Conservation (phyloP, 2,797 vertebrate genomes). For the Melanotaenia parkinsoni region DNA sequence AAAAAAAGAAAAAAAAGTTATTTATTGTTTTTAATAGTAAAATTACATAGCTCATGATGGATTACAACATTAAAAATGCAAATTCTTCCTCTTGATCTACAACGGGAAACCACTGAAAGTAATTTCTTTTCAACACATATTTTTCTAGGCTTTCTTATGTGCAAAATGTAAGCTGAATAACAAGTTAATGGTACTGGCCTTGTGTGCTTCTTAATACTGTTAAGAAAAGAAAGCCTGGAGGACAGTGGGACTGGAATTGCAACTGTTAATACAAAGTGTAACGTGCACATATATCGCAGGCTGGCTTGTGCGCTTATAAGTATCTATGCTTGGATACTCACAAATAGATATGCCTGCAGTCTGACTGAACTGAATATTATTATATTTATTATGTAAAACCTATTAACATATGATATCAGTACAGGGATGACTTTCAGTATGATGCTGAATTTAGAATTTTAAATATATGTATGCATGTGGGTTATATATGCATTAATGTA, state of each 20-base stretch:
- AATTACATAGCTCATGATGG: conserved; percentile 44
- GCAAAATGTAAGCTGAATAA: conserved; percentile 64
- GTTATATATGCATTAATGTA: neutral
- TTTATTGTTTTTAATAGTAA: conserved; percentile 43
- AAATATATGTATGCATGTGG: neutral
- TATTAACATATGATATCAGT: conserved; percentile 1
- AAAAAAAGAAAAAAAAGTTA: conserved; percentile 13
- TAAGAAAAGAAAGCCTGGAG: conserved; percentile 68
- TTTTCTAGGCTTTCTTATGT: conserved; percentile 42
- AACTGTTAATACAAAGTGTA: conserved; percentile 71
- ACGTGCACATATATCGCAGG: conserved; percentile 47
- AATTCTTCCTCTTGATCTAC: conserved; percentile 29
- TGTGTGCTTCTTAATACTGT: conserved; percentile 70
- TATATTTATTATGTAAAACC: conserved; percentile 31
- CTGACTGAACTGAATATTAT: conserved; percentile 21
- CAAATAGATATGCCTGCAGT: conserved; percentile 46
- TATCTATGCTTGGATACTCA: conserved; percentile 38
- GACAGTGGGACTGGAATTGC: conserved; percentile 51
- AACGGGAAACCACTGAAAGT: conserved; percentile 30
- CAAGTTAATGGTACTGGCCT: conserved; percentile 74
- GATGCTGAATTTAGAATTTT: neutral
- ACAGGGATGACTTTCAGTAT: neutral
- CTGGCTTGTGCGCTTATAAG: conserved; percentile 43
- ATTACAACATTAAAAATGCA: conserved; percentile 50
- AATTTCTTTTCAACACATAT: conserved; percentile 42